These are phyloP conservation scores for Lepus americanus DNA, from an alignment of 2,113 vertebrate species.

Conservation along the genomic window DNA sequence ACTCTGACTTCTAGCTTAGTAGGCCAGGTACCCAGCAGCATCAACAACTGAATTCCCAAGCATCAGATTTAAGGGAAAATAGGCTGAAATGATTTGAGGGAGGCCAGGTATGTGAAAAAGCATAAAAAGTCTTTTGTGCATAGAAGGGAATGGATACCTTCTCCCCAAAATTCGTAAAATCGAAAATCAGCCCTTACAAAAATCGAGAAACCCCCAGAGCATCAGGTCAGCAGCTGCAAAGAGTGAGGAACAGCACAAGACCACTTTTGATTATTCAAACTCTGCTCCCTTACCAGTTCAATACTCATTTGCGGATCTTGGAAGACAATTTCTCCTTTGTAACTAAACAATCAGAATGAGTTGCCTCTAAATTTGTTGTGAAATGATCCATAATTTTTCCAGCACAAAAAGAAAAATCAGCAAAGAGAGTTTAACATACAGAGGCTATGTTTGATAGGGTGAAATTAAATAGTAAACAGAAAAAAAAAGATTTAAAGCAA, in stretches of 20 bases:
- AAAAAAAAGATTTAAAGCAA: not conserved
- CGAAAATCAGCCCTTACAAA: slow-evolving; percentile 57
- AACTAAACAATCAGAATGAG: slow-evolving; percentile 1
- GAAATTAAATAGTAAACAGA: not conserved
- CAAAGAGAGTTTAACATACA: not conserved
- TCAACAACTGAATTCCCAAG: slow-evolving; percentile 11
- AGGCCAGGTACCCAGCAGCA: not conserved
- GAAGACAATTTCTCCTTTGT: slow-evolving; percentile 45
- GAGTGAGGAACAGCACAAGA: slow-evolving; percentile 15
- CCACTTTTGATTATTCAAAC: not conserved
- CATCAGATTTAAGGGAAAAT: slow-evolving; percentile 61
- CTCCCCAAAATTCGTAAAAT: slow-evolving; percentile 13
- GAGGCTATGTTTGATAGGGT: not conserved
- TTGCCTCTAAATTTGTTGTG: slow-evolving; percentile 11
- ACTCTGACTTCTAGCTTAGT: not conserved
- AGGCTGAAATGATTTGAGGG: slow-evolving; percentile 58
- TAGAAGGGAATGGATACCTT: not conserved
- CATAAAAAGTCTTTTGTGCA: slow-evolving; percentile 68
- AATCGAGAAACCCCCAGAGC: not conserved
- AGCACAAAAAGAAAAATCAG: slow-evolving; percentile 22
- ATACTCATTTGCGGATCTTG: not conserved
- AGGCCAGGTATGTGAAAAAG: slow-evolving; percentile 52
- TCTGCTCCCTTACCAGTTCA: slow-evolving; percentile 30
- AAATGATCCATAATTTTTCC: slow-evolving; percentile 17
- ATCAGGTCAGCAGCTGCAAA: not conserved